These are phyloP conservation scores for Phylloscopus trochiloides DNA, from an alignment of 2,113 vertebrate species.

Conservation along the genomic window DNA sequence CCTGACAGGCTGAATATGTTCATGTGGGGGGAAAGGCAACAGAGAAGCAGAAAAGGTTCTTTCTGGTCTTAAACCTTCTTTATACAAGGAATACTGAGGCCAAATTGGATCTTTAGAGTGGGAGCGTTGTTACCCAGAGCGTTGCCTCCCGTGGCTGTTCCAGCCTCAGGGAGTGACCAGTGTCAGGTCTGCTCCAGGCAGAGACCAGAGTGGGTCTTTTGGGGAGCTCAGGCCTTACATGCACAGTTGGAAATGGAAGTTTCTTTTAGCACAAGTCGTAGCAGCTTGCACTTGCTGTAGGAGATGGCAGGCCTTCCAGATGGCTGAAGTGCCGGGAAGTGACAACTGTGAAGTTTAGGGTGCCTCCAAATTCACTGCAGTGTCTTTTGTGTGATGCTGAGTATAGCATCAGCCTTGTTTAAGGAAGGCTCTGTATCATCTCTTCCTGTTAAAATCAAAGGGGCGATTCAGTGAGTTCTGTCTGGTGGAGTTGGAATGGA, in stretches of 20 bases:
- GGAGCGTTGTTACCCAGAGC: accelerated
- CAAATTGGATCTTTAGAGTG: neutral
- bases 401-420: conserved; percentile 36
- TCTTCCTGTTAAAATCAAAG: conserved; percentile 26
- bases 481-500: neutral
- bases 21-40: neutral
- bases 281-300: conserved; percentile 41
- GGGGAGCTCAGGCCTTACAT: neutral
- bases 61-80: neutral
- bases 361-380: conserved; percentile 43
- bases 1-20: neutral
- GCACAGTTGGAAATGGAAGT: neutral
- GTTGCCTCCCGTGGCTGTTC: neutral
- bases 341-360: conserved; percentile 63
- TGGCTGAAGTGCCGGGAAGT: conserved; percentile 22
- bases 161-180: neutral
- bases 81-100: neutral
- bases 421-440: neutral
- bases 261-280: conserved; percentile 33
- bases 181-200: neutral
- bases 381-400: conserved; percentile 23
- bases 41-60: neutral
- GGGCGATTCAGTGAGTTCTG: neutral
- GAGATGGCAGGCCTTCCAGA: conserved; percentile 57
- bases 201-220: neutral